Evolutionary conservation across 2,888 invertebrate genomes (phyloP).

Genomic region (Dryobotodes eremita): DNA sequence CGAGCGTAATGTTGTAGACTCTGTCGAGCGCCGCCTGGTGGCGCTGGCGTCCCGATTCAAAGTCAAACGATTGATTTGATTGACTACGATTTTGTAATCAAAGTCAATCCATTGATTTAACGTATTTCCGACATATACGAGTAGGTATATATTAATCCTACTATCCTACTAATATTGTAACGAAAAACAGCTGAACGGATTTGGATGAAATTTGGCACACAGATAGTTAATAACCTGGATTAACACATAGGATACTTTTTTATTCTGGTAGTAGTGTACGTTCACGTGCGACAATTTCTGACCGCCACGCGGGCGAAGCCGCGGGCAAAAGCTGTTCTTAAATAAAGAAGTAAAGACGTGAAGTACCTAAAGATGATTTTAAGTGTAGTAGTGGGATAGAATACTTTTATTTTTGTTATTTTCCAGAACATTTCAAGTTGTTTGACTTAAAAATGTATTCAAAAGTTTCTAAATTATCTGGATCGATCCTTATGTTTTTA

Average conservation of each 20-base stretch:
- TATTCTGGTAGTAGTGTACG: background rate
- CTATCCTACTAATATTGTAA: background rate
- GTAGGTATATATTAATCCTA: too few relatives aligned
- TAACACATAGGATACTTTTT: background rate
- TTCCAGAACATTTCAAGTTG: conserved; percentile 8
- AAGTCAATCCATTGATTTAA: too few relatives aligned
- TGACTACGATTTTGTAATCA: too few relatives aligned
- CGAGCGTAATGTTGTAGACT: too few relatives aligned
- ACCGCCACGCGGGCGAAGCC: background rate
- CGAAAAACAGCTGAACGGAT: background rate
- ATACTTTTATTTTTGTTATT: background rate
- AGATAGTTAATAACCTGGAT: background rate
- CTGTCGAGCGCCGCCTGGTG: too few relatives aligned
- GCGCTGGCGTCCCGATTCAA: too few relatives aligned
- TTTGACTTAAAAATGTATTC: background rate
- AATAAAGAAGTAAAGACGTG: background rate
- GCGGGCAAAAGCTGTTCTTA: background rate
- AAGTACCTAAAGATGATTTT: background rate
- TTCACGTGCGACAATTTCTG: background rate
- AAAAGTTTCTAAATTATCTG: conserved; percentile 26
- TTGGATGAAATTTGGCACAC: background rate
- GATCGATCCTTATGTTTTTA: conserved; percentile 14
- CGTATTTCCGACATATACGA: too few relatives aligned
- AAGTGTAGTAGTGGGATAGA: background rate
- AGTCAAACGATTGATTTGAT: too few relatives aligned